A percentile compares a stretch with the other conserved stretches of the same genome.
These are phyloP conservation scores for Hippotragus niger DNA, from an alignment of 2,113 vertebrate species.

Conservation along the genomic window DNA sequence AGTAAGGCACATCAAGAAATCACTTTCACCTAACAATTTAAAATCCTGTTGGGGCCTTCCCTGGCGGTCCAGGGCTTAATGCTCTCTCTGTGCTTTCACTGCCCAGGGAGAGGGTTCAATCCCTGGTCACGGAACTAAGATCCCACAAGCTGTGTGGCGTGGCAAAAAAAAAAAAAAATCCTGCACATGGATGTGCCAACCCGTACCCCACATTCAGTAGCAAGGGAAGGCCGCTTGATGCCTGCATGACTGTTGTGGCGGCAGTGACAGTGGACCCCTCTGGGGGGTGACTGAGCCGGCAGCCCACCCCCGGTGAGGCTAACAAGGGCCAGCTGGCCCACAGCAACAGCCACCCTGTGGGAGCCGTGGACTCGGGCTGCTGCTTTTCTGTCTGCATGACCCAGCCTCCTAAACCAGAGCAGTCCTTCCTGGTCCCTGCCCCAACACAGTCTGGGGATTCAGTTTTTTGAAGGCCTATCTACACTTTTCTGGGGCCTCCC, in stretches of 20 bases:
- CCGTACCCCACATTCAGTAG: background rate
- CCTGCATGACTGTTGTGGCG: background rate
- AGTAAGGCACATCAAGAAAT: background rate
- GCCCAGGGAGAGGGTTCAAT: background rate
- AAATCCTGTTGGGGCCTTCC: background rate
- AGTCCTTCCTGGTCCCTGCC: background rate
- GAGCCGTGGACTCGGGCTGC: rapidly evolving
- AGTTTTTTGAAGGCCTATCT: background rate
- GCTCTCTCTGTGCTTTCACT: background rate
- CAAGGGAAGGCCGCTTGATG: background rate
- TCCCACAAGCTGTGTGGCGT: background rate
- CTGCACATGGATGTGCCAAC: background rate
- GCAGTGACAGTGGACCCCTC: background rate
- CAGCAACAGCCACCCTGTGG: background rate
- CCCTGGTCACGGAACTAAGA: background rate
- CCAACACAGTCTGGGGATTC: background rate
- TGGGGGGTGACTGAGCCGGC: background rate
- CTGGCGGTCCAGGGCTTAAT: background rate
- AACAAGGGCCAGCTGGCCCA: background rate
- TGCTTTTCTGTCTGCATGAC: background rate
- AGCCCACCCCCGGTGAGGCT: background rate
- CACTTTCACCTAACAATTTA: background rate
- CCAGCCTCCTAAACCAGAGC: background rate
- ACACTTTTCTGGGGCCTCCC: background rate
- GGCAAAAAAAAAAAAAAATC: background rate